phyloP scores from a whole-genome alignment of 1,140 invertebrate species.

The Cyclina sinensis region DNA sequence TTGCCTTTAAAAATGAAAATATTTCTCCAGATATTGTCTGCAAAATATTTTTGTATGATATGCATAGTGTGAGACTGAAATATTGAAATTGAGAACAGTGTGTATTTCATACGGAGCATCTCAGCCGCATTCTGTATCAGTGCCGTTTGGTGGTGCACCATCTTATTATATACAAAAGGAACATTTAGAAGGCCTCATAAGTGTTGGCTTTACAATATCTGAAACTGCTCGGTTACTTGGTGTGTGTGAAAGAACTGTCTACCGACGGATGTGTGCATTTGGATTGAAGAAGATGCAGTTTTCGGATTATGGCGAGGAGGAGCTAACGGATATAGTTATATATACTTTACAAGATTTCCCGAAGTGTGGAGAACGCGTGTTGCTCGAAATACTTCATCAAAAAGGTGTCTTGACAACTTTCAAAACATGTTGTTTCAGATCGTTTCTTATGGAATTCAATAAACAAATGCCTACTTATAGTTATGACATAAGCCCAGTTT shows the following conservation, averaged over 20 bases:
- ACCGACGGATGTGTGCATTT: constrained; percentile 7
- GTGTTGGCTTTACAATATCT: not conserved
- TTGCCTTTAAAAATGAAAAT: constrained; percentile 40
- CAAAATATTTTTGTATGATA: constrained; percentile 38
- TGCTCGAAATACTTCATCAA: constrained; percentile 5
- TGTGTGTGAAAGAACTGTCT: constrained; percentile 1
- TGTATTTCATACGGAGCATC: constrained; percentile 56
- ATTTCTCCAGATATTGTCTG: constrained; percentile 64
- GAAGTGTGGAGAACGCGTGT: constrained; percentile 23
- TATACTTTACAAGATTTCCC: constrained; percentile 1
- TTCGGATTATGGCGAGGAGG: not conserved
- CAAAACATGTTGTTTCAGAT: no score
- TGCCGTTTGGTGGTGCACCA: not conserved
- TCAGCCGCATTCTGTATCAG: not conserved
- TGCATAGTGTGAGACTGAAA: constrained; percentile 61
- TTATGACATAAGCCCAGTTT: no score
- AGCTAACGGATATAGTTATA: not conserved
- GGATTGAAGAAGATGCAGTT: constrained; percentile 42
- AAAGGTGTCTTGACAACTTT: no score
- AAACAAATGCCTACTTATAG: no score
- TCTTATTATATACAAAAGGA: not conserved
- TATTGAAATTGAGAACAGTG: constrained; percentile 66
- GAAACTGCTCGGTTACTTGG: not conserved
- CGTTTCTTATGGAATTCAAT: no score
- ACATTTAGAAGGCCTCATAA: not conserved